Percentiles rank a stretch among this genome's conserved stretches.
These are phyloP conservation scores for Creontiades dilutus DNA, from an alignment of 2,888 invertebrate species.

Conservation along the genomic window DNA sequence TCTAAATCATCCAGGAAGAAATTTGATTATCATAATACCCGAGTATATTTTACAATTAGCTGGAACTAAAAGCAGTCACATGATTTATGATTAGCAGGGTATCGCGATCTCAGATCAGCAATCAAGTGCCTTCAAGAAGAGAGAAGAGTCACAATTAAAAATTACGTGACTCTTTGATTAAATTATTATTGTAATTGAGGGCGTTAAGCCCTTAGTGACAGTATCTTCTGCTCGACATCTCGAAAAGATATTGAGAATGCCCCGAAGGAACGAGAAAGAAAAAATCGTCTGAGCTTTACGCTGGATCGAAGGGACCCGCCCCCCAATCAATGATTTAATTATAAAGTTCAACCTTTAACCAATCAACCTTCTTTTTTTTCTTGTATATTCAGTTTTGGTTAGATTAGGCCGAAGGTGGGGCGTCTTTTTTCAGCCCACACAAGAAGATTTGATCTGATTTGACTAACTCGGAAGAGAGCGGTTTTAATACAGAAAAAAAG, in stretches of 20 bases:
- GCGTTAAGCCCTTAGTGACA: slow-evolving; percentile 69
- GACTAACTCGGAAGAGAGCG: slow-evolving; percentile 2
- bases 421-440: slow-evolving; percentile 49
- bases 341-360: slow-evolving; percentile 63
- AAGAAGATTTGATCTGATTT: slow-evolving; percentile 68
- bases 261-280: slow-evolving; percentile 35
- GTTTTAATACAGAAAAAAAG: slow-evolving; percentile 39
- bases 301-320: slow-evolving; percentile 44
- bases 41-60: slow-evolving; percentile 38
- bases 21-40: slow-evolving; percentile 49
- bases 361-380: slow-evolving; percentile 55
- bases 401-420: slow-evolving; percentile 44
- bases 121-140: not conserved
- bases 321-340: slow-evolving; percentile 68
- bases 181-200: slow-evolving; percentile 69
- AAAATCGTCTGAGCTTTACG: slow-evolving; percentile 14
- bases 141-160: slow-evolving; percentile 43
- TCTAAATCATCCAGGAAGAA: slow-evolving; percentile 14
- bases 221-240: slow-evolving; percentile 66
- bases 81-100: slow-evolving; percentile 42
- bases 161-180: slow-evolving; percentile 62
- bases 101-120: slow-evolving; percentile 53
- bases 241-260: slow-evolving; percentile 35
- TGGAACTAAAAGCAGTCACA: slow-evolving; percentile 31
- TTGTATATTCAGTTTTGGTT: slow-evolving; percentile 49